These are phyloP conservation scores for Idaea straminata DNA, from an alignment of 2,888 invertebrate species.

Conservation along the genomic window DNA sequence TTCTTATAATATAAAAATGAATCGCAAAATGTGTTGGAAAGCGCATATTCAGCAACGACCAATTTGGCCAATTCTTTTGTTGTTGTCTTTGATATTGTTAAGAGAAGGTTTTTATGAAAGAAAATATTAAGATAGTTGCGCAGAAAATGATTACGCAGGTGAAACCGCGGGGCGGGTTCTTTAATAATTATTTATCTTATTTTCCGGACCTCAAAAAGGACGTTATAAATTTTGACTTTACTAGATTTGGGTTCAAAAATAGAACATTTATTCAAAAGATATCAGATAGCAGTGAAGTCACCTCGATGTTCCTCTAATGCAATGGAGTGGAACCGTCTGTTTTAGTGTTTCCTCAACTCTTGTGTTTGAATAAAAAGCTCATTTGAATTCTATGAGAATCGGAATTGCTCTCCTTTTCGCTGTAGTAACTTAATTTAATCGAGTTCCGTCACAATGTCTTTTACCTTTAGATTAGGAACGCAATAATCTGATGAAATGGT, in stretches of 20 bases:
- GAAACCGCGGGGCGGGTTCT: too few species aligned
- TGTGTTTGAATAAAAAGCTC: constrained; percentile 77
- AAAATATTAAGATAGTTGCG: too few species aligned
- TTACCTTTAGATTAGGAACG: constrained; percentile 63
- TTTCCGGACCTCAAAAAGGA: constrained; percentile 16
- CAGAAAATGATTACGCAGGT: too few species aligned
- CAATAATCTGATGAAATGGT: constrained; percentile 45
- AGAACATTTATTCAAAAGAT: neutral
- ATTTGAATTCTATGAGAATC: constrained; percentile 79
- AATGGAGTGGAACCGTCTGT: constrained; percentile 59
- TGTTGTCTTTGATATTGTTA: too few species aligned
- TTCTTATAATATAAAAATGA: too few species aligned
- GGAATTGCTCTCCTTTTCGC: constrained; percentile 74
- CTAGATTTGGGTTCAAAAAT: constrained; percentile 37
- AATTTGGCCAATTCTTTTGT: too few species aligned
- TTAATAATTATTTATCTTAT: too few species aligned
- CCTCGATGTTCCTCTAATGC: constrained; percentile 48
- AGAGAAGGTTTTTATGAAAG: too few species aligned
- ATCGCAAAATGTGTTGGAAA: too few species aligned
- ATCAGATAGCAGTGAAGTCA: constrained; percentile 31
- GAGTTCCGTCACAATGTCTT: constrained; percentile 68
- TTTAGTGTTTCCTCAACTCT: constrained; percentile 65
- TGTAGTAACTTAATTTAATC: constrained; percentile 78
- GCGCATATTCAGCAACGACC: too few species aligned
- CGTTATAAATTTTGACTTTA: constrained; percentile 19